A percentile compares a stretch with the other conserved stretches of the same genome.
Conservation (phyloP, 2,888 invertebrate genomes). For the Rhogogaster chlorosoma region DNA sequence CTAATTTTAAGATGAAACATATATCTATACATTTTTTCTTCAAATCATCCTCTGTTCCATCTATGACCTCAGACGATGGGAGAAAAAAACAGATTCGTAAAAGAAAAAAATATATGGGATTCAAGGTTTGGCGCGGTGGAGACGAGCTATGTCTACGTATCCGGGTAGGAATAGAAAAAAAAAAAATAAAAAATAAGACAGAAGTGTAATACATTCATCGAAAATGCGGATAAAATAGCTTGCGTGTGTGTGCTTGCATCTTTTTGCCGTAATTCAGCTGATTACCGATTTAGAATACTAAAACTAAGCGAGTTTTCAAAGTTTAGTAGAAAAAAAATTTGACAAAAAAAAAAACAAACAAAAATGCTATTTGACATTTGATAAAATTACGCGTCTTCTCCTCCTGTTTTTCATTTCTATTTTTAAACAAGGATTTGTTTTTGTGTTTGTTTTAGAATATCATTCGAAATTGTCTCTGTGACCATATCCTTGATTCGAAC, state of each 20-base stretch:
- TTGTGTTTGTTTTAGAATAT: background rate
- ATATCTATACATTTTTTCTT: background rate
- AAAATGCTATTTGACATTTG: too few species aligned
- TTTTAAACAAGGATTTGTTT: background rate
- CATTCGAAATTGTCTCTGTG: background rate
- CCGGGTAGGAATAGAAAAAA: background rate
- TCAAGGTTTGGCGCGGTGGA: too few species aligned
- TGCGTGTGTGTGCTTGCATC: background rate
- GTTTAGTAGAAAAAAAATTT: background rate
- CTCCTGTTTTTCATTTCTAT: background rate
- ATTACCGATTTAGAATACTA: background rate
- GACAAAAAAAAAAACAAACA: too few species aligned
- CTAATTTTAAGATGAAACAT: background rate
- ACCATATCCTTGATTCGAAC: too few species aligned
- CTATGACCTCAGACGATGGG: background rate
- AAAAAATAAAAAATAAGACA: too few species aligned
- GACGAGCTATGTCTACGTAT: background rate
- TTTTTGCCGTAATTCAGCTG: background rate
- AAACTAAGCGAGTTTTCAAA: background rate
- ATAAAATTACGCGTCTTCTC: too few species aligned
- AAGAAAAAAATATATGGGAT: background rate
- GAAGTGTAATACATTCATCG: too few species aligned
- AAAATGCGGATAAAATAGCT: too few species aligned
- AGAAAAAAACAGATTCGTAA: background rate
- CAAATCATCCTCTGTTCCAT: background rate